These are phyloP conservation scores for Clivina fossor DNA, from an alignment of 2,888 invertebrate genomes.

Conservation along the genomic window DNA sequence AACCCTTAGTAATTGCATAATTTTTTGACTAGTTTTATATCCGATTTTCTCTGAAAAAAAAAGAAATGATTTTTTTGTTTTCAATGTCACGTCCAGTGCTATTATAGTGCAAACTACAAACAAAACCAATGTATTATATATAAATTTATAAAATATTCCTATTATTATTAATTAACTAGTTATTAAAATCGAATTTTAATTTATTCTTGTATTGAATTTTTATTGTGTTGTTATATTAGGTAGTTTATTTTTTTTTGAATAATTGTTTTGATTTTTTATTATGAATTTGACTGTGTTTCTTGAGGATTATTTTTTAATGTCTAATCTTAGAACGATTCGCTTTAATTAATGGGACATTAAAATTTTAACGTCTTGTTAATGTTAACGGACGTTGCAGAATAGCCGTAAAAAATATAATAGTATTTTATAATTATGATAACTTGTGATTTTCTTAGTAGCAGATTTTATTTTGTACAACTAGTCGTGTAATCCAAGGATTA, in stretches of 20 bases:
- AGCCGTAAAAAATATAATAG: too few relatives aligned
- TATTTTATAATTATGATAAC: conserved; percentile 25
- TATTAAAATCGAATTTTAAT: conserved; percentile 20
- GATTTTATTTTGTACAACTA: conserved; percentile 25
- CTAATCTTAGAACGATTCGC: not conserved
- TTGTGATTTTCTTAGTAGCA: conserved; percentile 25
- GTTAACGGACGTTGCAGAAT: too few relatives aligned
- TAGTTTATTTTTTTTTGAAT: conserved; percentile 23
- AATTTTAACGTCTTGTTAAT: too few relatives aligned
- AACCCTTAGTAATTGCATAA: conserved; percentile 89
- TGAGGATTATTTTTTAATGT: conserved; percentile 20
- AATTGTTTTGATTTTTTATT: conserved; percentile 14
- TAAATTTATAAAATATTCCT: conserved; percentile 31
- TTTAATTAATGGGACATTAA: too few relatives aligned
- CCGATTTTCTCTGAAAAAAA: too few relatives aligned
- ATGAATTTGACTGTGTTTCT: not conserved
- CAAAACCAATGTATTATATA: conserved; percentile 30
- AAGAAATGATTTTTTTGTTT: conserved; percentile 20
- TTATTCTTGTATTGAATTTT: conserved; percentile 24
- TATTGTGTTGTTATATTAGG: conserved; percentile 22
- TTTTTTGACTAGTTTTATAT: too few relatives aligned
- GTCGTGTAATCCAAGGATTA: conserved; percentile 24
- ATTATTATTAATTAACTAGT: conserved; percentile 5
- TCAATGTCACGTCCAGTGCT: conserved; percentile 28
- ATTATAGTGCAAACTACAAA: conserved; percentile 33